Evolutionary conservation across 1,140 invertebrate genomes (phyloP).

Genomic region (Drosophila ohnishii): DNA sequence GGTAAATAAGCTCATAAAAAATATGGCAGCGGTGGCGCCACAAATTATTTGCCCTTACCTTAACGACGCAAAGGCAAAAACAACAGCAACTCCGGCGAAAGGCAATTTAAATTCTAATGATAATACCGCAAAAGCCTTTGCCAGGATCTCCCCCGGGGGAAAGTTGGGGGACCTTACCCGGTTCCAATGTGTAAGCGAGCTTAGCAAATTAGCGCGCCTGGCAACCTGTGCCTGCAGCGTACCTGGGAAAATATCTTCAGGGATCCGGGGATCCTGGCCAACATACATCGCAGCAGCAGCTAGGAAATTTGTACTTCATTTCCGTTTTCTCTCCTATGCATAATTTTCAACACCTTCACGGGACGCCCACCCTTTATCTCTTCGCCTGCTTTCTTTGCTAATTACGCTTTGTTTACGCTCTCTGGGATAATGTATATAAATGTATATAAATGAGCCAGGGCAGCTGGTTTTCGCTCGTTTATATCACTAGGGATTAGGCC

Average conservation of each 20-base stretch:
- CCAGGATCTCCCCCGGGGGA: constrained; percentile 26
- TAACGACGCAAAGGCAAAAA: constrained; percentile 30
- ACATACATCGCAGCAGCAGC: constrained; percentile 51
- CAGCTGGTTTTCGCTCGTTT: neutral
- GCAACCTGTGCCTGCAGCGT: constrained; percentile 45
- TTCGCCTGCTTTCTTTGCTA: constrained; percentile 45
- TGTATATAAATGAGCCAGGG: constrained; percentile 19
- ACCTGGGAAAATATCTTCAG: constrained; percentile 39
- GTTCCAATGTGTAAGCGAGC: constrained; percentile 67
- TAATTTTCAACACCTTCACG: constrained; percentile 65
- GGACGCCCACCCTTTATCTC: constrained; percentile 14
- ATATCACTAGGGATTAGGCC: neutral
- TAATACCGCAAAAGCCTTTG: constrained; percentile 69
- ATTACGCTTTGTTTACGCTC: constrained; percentile 73
- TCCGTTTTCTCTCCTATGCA: constrained; percentile 56
- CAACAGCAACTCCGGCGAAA: constrained; percentile 48
- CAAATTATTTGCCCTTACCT: constrained; percentile 72
- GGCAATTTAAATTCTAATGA: constrained; percentile 81
- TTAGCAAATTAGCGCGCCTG: constrained; percentile 76
- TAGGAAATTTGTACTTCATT: constrained; percentile 76
- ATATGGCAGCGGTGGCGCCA: constrained; percentile 72
- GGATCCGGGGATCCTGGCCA: constrained; percentile 17
- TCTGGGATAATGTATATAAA: constrained; percentile 8
- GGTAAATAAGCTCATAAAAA: constrained; percentile 79
- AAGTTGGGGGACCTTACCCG: neutral